Base-by-base conservation (phyloP, 2,113 vertebrate genomes). In the Sapayoa aenigma region DNA sequence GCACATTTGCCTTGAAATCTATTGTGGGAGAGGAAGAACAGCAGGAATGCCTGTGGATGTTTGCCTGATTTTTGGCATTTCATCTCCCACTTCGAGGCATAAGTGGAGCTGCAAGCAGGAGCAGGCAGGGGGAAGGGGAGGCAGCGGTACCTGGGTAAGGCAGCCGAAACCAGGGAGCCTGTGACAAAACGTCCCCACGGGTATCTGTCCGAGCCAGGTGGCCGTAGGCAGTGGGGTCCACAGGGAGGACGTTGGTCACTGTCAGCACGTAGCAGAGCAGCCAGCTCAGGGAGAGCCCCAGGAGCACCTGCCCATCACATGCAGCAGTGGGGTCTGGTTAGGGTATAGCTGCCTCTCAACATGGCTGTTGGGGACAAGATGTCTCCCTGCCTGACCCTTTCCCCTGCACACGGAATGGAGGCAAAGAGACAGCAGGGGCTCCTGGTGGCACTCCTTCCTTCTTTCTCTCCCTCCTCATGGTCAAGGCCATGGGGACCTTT, bases 251-350 rank as follows among this genome's bases (percentile, higher is more conserved):
- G 1, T 99, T 53, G 23, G 96, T 98, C 84, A 90, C 82, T 0
- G 99, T 99, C 93, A 99, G 97, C 84, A 98, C 84, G 23, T 98
- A 98, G 97, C 99, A 99, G 65, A 99, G 87, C 46, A 99, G 95
- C 99, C 99, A 99, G 14, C 99, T 98, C 76, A 99, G 80, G 21
- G 98, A 98, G 16, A 99, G 99, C 30, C 98, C 99, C 90, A 99
- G 97, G 59, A 99, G 97, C 81, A 99, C 99, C 99, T 99, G 97
- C 44, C 28, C 76, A 20, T 81, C 86, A 94, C 62, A 94, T 30
- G 75, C 55, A 73, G 49, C 53, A 49, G 47, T 2, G n/a, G 31
- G 11, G 31, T 25, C 35, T 17, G 3, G 21, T 96, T 89, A 96
- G 47, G 41, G 30, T 5, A 65, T 2, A 41, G 42, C 42, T 3